Base-by-base conservation (phyloP, 2,113 vertebrate genomes). In the Pedionomus torquatus region DNA sequence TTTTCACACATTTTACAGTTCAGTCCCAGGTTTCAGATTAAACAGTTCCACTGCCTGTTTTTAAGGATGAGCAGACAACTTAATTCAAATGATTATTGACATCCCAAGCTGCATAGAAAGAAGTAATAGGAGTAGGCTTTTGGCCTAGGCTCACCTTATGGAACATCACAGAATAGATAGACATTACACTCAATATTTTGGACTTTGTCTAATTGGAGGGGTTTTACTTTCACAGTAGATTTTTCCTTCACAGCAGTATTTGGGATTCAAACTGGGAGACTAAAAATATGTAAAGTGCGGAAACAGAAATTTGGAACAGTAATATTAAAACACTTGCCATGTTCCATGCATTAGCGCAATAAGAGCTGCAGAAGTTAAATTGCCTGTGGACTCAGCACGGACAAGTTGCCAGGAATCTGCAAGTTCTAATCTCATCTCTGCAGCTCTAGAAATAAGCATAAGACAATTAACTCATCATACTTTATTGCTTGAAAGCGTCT, bases 401-500 rank as follows among this genome's bases (percentile, higher is more conserved):
- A 93, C 66, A 61, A 82, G 57, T 83, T 93, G 85, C 93, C 96
- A 98, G 93, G 77, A 89, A 95, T 92, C 71, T 87, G 49, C 78
- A 80, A 90, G 48, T 90, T 89, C 96, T 96, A 97, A 97, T 96
- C 90, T 97, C 89, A 83, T 94, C 66, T 97, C 89, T 84, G 72
- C 70, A 86, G 78, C 68, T 98, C 92, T 97, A 98, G 95, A 96
- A 98, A 97, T 95, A 95, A 61, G 82, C 87, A 86, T 90, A 97
- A 95, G 94, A 97, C 84, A 98, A 93, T 94, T 96, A 97, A 97
- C 96, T 97, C 94, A 94, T 96, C 93, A 87, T 63, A 77, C 58
- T 97, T 98, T 97, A 98, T 97, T 97, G 89, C 94, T 95, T 97
- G 96, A 89, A 80, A 97, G 97, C 80, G 79, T 94, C 95, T 96